Base-by-base conservation (phyloP, 2,888 invertebrate species). In the Biston stratarius region DNA sequence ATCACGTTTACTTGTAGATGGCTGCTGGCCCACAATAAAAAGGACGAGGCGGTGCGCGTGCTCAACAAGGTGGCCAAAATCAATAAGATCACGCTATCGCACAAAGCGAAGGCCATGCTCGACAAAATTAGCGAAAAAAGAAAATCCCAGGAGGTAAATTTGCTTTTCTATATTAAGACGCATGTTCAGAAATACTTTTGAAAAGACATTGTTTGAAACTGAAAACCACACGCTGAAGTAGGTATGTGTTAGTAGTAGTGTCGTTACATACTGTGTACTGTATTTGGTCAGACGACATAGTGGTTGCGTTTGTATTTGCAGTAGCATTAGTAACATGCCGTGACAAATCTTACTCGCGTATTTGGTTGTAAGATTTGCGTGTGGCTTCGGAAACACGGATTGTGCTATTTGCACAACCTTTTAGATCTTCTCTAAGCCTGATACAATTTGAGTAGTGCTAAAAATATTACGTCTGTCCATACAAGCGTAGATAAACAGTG, bases 1-100 rank as follows among this genome's bases (percentile, higher is more conserved):
- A 24, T 2, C 3, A 2, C 24, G 3, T 24, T 24, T 3, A 14
- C 36, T 61, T 61, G 0, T 49, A 94, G 97, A 71, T 98, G 97
- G 97, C 94, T 97, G n/a, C 84, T 97, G 6, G 96, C 96, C 0
- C 96, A 96, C 79, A 95, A 96, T 61, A 94, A 95, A 77, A 94
- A 95, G 58, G 94, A 95, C 24, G 95, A 96, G 76, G 97, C 97
- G 0, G 95, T 95, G 57, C 86, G 90, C 9, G 95, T 96, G 14
- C 85, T 96, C 34, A 94, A 94, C 55, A 95, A 94, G 80, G 96
- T 97, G 5, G 96, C 97, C 0, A 94, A 94, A 75, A 88, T 96
- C 5, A 97, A 97, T 75, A 95, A 95, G 42, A 93, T 95, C 3
- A 92, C 94, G 57, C 79, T 96, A 1, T 94, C 95, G 0, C 92